phyloP scores from a whole-genome alignment of 2,113 vertebrate genomes.

The Aphyosemion australe region DNA sequence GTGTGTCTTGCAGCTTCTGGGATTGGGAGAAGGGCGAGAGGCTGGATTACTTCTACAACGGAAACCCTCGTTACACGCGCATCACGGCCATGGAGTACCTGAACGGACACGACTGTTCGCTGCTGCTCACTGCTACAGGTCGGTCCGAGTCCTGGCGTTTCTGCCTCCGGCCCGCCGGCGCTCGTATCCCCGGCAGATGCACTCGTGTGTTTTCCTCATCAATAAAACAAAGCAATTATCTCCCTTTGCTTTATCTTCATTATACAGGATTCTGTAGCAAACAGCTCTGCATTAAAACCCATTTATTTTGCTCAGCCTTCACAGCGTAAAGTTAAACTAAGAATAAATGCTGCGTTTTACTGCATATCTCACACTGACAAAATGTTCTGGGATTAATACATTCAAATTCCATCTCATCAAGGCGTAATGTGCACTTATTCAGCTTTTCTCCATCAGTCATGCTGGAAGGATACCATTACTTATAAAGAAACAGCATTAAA shows the following conservation, averaged over 20 bases:
- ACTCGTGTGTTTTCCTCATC: constrained; percentile 39
- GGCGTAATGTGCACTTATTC: constrained; percentile 44
- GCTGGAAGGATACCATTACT: constrained; percentile 29
- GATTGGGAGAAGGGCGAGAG: constrained; percentile 98
- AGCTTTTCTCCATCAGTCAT: constrained; percentile 38
- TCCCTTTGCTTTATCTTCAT: constrained; percentile 35
- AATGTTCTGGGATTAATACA: constrained; percentile 34
- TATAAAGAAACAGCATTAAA: constrained; percentile 42
- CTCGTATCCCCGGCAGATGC: background rate
- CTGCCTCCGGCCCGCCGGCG: constrained; percentile 2
- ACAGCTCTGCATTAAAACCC: constrained; percentile 12
- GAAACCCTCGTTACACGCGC: constrained; percentile 94
- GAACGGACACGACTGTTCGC: constrained; percentile 83
- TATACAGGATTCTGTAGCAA: constrained; percentile 14
- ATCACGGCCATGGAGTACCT: constrained; percentile 98
- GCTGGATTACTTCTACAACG: constrained; percentile 97
- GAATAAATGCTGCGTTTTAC: constrained; percentile 13
- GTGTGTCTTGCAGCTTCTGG: constrained; percentile 85
- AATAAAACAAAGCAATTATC: constrained; percentile 51
- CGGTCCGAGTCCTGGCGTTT: background rate
- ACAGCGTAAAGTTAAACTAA: constrained; percentile 5
- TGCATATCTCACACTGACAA: constrained; percentile 18
- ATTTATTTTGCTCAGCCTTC: constrained; percentile 36
- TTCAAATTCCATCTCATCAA: constrained; percentile 51
- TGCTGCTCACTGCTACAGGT: constrained; percentile 75